Percentiles rank a stretch among this genome's conserved stretches.
These are phyloP conservation scores for Elysia chlorotica DNA, from an alignment of 1,140 invertebrate genomes.

Conservation along the genomic window DNA sequence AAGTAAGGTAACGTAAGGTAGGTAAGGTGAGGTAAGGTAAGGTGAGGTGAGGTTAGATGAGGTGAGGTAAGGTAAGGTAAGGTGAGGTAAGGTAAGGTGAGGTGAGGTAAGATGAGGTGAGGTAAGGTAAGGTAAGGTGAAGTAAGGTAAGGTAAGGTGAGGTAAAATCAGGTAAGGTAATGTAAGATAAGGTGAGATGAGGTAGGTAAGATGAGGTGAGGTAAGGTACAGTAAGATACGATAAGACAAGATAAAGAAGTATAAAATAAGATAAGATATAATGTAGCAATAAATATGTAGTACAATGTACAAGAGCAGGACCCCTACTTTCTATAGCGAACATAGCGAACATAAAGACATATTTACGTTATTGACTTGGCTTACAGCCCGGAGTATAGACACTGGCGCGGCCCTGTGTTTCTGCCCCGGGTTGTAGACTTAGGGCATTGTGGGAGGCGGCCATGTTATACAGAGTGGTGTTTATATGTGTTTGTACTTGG, in stretches of 20 bases:
- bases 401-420: too few relatives aligned
- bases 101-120: neutral
- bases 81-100: constrained; percentile 1
- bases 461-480: too few relatives aligned
- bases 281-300: too few relatives aligned
- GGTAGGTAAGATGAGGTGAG: neutral
- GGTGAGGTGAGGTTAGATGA: neutral
- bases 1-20: constrained; percentile 3
- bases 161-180: constrained; percentile 2
- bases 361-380: too few relatives aligned
- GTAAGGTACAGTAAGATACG: neutral
- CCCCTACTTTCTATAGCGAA: too few relatives aligned
- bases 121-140: constrained; percentile 1
- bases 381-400: too few relatives aligned
- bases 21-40: constrained; percentile 4
- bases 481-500: too few relatives aligned
- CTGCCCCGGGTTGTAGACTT: too few relatives aligned
- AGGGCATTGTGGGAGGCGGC: too few relatives aligned
- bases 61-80: constrained; percentile 5
- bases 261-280: neutral
- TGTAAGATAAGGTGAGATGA: neutral
- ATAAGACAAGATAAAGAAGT: neutral
- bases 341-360: too few relatives aligned
- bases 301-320: too few relatives aligned
- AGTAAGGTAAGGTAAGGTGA: neutral